Evolutionary conservation across 2,113 vertebrate species (phyloP).

Genomic region (Seriola aureovittata): DNA sequence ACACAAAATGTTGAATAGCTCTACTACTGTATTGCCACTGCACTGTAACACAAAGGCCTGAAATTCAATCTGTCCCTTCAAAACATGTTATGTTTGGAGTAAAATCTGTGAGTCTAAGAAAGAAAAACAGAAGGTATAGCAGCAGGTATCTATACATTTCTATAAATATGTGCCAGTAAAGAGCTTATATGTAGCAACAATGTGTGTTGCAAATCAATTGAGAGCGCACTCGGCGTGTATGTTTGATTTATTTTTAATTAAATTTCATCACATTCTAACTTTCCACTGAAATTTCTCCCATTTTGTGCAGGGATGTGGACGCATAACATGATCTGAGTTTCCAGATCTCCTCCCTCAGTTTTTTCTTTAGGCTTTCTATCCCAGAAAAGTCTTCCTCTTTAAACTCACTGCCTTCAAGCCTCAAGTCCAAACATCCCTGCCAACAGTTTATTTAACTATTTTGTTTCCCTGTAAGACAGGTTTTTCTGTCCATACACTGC

Average conservation of each 20-base stretch:
- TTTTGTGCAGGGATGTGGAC: not conserved
- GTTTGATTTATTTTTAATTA: not conserved
- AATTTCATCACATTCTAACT: not conserved
- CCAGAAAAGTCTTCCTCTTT: not conserved
- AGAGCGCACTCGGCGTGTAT: not conserved
- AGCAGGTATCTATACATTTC: too few species aligned
- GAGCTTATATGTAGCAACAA: not conserved
- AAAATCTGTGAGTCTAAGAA: slow-evolving; percentile 2
- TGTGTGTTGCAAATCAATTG: not conserved
- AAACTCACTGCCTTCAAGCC: slow-evolving; percentile 1
- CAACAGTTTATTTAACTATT: not conserved
- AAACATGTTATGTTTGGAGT: not conserved
- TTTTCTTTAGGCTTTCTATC: not conserved
- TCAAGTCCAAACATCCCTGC: not conserved
- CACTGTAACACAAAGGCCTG: not conserved
- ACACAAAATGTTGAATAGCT: slow-evolving; percentile 25
- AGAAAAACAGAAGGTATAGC: not conserved
- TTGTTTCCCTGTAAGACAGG: not conserved
- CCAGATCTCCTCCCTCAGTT: not conserved
- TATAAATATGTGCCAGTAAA: not conserved
- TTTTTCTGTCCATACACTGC: not conserved
- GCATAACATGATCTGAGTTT: not conserved
- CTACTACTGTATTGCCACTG: not conserved
- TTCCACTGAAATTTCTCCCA: not conserved
- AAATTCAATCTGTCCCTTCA: not conserved